Conservation (phyloP, 2,797 vertebrate genomes). For the Cygnus olor region DNA sequence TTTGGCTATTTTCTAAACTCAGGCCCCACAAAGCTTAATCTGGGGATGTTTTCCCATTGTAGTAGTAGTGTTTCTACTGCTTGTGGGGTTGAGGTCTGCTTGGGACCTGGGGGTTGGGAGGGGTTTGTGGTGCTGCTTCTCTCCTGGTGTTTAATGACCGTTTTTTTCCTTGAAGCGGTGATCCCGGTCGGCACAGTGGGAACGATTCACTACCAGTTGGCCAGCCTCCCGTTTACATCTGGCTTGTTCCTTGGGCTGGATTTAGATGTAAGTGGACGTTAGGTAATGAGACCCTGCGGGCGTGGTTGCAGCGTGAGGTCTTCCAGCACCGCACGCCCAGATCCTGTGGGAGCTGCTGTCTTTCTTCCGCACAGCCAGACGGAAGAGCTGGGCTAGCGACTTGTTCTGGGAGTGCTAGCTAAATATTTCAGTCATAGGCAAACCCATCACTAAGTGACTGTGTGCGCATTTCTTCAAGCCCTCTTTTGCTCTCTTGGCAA, state of each 20-base stretch:
- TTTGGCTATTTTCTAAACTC: rapidly evolving
- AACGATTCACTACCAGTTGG: slow-evolving; percentile 7
- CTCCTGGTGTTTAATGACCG: rapidly evolving
- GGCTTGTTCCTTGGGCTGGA: neutral
- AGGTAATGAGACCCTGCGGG: neutral
- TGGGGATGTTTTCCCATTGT: neutral
- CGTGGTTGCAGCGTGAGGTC: rapidly evolving
- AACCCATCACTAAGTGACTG: neutral
- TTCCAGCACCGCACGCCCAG: neutral
- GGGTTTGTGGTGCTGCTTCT: neutral
- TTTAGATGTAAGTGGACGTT: slow-evolving; percentile 2
- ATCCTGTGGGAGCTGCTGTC: rapidly evolving
- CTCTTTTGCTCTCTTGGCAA: neutral
- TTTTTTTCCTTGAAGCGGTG: neutral
- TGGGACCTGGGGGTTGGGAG: neutral
- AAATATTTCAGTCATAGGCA: neutral
- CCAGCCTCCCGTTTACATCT: neutral
- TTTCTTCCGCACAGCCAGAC: rapidly evolving
- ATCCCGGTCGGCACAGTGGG: neutral
- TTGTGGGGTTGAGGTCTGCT: neutral
- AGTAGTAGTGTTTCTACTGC: neutral
- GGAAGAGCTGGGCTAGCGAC: neutral
- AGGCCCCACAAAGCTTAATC: neutral
- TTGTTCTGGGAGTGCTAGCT: neutral
- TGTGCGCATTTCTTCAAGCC: neutral